phyloP scores from a whole-genome alignment of 1,140 invertebrate species.

The Tetramorium parvispinum region DNA sequence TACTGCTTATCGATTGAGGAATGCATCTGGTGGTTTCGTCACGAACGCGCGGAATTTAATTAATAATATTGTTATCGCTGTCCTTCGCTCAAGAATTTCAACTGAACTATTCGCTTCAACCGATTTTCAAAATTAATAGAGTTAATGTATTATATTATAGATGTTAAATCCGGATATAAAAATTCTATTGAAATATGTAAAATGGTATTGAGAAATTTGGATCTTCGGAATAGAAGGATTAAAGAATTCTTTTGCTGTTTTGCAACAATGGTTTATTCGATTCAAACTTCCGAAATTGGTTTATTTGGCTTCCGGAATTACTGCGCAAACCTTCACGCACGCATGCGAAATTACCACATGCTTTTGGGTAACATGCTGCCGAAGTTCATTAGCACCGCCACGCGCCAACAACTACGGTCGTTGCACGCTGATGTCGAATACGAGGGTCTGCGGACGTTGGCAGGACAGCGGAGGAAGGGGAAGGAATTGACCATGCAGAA shows the following conservation, averaged over 20 bases:
- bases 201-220: neutral
- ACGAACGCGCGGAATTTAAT: slow-evolving; percentile 61
- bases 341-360: slow-evolving; percentile 58
- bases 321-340: neutral
- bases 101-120: neutral
- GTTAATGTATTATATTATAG: neutral
- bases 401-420: slow-evolving; percentile 68
- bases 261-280: slow-evolving; percentile 19
- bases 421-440: slow-evolving; percentile 63
- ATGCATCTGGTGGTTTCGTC: slow-evolving; percentile 5
- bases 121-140: neutral
- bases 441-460: neutral
- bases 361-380: slow-evolving; percentile 57
- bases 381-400: slow-evolving; percentile 74
- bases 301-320: slow-evolving; percentile 6
- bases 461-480: neutral
- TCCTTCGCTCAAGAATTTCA: slow-evolving; percentile 60
- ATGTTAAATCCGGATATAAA: neutral
- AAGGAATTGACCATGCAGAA: slow-evolving; percentile 35
- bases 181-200: neutral
- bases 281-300: neutral
- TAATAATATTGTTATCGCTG: slow-evolving; percentile 60
- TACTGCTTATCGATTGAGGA: slow-evolving; percentile 51
- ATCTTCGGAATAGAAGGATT: neutral
- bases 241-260: neutral